These are phyloP conservation scores for Gonioctena quinquepunctata DNA, from an alignment of 1,140 invertebrate genomes.

Conservation along the genomic window DNA sequence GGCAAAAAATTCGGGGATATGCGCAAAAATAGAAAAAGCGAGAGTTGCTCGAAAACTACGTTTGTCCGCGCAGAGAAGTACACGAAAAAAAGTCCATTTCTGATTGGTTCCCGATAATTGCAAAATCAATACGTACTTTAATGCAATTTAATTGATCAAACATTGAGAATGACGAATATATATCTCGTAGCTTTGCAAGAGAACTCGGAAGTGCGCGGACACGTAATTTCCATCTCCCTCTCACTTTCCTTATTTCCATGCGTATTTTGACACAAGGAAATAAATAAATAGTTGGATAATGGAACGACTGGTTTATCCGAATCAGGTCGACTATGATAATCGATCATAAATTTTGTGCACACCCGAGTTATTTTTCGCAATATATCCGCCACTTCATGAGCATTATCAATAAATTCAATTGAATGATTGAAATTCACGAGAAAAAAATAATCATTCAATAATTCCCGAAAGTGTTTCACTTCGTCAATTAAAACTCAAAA, in stretches of 20 bases:
- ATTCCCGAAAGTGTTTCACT: too few relatives aligned
- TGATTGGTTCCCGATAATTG: conserved; percentile 57
- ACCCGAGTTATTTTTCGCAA: too few relatives aligned
- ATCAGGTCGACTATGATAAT: background rate
- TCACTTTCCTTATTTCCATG: background rate
- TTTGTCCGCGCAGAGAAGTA: conserved; percentile 39
- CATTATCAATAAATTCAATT: too few relatives aligned
- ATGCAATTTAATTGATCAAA: conserved; percentile 54
- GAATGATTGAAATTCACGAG: too few relatives aligned
- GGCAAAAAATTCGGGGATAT: conserved; percentile 54
- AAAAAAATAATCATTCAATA: too few relatives aligned
- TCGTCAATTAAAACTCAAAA: too few relatives aligned
- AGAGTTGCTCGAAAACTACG: conserved; percentile 51
- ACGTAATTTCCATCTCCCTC: conserved; percentile 3
- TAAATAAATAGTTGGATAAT: background rate
- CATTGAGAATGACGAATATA: conserved; percentile 32
- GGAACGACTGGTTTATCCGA: background rate
- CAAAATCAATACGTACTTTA: conserved; percentile 56
- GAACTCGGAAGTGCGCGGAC: conserved; percentile 3
- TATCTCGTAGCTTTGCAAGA: background rate
- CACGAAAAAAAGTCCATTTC: conserved; percentile 53
- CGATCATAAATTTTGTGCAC: background rate
- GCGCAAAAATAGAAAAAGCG: conserved; percentile 54
- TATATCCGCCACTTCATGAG: too few relatives aligned
- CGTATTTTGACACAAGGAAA: background rate